A percentile compares a stretch with the other conserved stretches of the same genome.
Conservation (phyloP, 2,797 vertebrate genomes). For the Diglossa cyanea region DNA sequence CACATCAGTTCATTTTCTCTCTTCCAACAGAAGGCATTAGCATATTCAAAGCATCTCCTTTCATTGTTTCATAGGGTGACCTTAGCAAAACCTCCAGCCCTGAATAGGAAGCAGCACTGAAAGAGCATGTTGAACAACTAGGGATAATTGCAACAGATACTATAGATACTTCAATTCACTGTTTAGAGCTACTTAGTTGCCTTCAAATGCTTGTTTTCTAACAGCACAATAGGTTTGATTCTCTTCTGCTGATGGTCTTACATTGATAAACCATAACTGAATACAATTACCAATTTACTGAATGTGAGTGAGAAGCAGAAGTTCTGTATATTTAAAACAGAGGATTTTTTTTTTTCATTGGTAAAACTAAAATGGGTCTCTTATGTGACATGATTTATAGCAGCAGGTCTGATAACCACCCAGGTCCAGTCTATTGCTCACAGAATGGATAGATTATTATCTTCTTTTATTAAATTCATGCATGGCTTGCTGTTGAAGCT, state of each 20-base stretch:
- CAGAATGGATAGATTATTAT: slow-evolving; percentile 60
- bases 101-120: background rate
- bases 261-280: background rate
- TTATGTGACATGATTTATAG: slow-evolving; percentile 66
- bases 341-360: background rate
- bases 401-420: slow-evolving; percentile 44
- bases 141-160: background rate
- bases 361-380: background rate
- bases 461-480: slow-evolving; percentile 69
- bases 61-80: background rate
- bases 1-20: background rate
- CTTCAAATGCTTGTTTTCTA: slow-evolving; percentile 1
- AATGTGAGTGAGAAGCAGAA: background rate
- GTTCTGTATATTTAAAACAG: background rate
- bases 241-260: background rate
- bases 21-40: background rate
- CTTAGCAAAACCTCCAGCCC: background rate
- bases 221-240: background rate
- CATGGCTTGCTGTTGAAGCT: slow-evolving; percentile 48
- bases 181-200: background rate
- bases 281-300: background rate
- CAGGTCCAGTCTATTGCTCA: slow-evolving; percentile 10
- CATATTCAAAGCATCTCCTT: slow-evolving; percentile 13
- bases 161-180: background rate
- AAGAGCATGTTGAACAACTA: background rate